phyloP scores from a whole-genome alignment of 2,797 vertebrate genomes.

The Cyprinella venusta region DNA sequence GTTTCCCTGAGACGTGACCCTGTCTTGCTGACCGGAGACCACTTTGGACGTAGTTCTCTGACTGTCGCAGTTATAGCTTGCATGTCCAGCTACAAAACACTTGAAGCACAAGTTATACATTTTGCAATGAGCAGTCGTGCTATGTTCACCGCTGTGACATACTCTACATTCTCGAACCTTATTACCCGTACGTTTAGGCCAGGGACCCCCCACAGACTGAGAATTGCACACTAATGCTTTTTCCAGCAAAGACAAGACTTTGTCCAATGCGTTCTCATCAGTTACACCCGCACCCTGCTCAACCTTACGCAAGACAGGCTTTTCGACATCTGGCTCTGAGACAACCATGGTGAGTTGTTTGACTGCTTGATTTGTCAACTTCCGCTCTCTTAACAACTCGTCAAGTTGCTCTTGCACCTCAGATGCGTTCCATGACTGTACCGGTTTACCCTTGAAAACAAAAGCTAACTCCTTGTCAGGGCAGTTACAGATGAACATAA shows the following conservation, averaged over 20 bases:
- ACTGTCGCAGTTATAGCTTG: not conserved
- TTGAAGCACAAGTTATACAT: slow-evolving; percentile 11
- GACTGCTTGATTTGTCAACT: no score
- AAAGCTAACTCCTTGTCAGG: no score
- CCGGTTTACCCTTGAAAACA: no score
- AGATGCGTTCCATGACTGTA: no score
- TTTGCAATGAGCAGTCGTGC: not conserved
- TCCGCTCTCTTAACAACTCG: no score
- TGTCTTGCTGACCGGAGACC: not conserved
- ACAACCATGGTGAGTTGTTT: no score
- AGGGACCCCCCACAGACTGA: not conserved
- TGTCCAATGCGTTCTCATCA: not conserved
- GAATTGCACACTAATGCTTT: not conserved
- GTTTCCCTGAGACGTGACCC: not conserved
- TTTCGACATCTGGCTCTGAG: no score
- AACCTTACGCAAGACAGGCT: not conserved
- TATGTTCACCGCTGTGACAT: not conserved
- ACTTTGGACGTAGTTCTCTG: not conserved
- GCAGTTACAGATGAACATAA: no score
- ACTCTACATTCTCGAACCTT: not conserved
- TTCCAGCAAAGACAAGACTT: slow-evolving; percentile 12
- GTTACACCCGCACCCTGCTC: not conserved
- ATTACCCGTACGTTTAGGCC: not conserved
- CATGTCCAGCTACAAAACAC: not conserved
- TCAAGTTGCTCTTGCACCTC: no score